A percentile compares a stretch with the other conserved stretches of the same genome.
phyloP scores from a whole-genome alignment of 2,888 invertebrate species.

The Hypsopygia costalis region DNA sequence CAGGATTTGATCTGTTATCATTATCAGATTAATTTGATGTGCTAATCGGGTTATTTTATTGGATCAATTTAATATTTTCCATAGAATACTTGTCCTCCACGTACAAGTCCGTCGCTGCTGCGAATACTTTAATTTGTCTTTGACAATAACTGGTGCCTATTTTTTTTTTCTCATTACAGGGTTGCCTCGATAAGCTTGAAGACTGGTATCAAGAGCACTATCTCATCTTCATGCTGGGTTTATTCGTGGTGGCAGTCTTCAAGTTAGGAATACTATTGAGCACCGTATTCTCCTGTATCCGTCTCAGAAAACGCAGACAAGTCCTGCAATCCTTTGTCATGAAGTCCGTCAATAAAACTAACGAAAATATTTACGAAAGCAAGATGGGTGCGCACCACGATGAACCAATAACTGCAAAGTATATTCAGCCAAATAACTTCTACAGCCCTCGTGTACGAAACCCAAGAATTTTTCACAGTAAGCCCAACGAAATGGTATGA shows the following conservation, averaged over 20 bases:
- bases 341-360: conserved; percentile 53
- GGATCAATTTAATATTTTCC: no score
- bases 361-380: conserved; percentile 64
- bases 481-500: conserved; percentile 77
- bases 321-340: conserved; percentile 61
- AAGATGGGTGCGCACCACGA: conserved; percentile 50
- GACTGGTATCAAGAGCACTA: conserved; percentile 90
- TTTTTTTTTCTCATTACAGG: conserved; percentile 60
- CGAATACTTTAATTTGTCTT: no score
- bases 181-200: conserved; percentile 85
- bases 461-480: conserved; percentile 66
- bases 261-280: conserved; percentile 86
- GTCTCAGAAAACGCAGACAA: conserved; percentile 75
- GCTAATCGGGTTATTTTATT: no score
- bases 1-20: no score
- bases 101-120: no score
- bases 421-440: conserved; percentile 71
- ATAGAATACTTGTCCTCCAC: no score
- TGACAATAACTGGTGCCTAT: no score
- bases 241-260: conserved; percentile 84
- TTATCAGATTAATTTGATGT: no score
- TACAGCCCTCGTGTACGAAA: conserved; percentile 71
- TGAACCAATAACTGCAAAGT: conserved; percentile 65
- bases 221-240: conserved; percentile 82
- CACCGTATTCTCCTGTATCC: conserved; percentile 86